Base-by-base conservation (phyloP, 1,140 invertebrate species). In the Drosophila lini region DNA sequence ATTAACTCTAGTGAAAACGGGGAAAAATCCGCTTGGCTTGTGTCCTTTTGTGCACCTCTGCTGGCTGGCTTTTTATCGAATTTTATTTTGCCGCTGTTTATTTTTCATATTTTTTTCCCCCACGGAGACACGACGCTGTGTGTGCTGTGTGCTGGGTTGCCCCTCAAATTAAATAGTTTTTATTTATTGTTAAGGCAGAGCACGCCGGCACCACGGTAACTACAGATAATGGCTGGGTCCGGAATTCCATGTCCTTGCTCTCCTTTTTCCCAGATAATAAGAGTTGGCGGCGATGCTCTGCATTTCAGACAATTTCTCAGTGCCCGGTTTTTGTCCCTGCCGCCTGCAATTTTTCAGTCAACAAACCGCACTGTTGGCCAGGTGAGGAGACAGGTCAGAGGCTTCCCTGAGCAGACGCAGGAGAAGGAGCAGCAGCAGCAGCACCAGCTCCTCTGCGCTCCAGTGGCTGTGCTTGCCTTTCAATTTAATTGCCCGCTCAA, bases 101-200 rank as follows among this genome's bases (percentile, higher is more conserved):
- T 62, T 69, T 82, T 70, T 77, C 71, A 80, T 82, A 77, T 86
- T 83, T 81, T 67, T 53, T 50, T 34, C 62, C 48, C 6, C 31
- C 55, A 45, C 32, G 50, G 50, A 56, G 58, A 60, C 50, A 53
- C 47, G 36, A 19, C 34, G 47, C 36, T n/a, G 11, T 36, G 65
- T n/a, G 65, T n/a, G 47, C 62, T 45, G 45, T 40, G 31, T 45
- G 62, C 48, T 75, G 70, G 15, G 48, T 22, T 52, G 32, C 19
- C 69, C 57, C 73, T 88, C 69, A 88, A 89, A 88, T 88, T 86
- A 88, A 88, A 88, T 88, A 88, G 84, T 88, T 88, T 88, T 88
- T 89, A 89, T 88, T 88, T 88, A 88, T 88, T 88, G 80, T 80
- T 67, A 68, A 83, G 67, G 73, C 77, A 67, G 53, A 56, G 70